phyloP scores from a whole-genome alignment of 2,797 vertebrate genomes.

The Neosalanx taihuensis region DNA sequence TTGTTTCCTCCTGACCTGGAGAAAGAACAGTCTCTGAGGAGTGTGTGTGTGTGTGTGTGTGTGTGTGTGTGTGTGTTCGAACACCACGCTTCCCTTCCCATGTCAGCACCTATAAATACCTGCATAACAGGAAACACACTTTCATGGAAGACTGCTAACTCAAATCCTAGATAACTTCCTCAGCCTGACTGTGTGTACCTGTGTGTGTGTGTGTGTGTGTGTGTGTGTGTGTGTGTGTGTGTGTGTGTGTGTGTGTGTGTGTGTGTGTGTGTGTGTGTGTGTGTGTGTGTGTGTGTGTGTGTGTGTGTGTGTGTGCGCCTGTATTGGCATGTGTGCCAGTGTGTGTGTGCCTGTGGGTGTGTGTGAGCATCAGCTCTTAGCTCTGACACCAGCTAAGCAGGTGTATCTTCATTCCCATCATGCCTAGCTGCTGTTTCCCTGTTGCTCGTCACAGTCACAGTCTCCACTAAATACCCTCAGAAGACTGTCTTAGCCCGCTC shows the following conservation, averaged over 20 bases:
- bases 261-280: constrained; percentile 8
- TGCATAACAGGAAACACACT: constrained; percentile 53
- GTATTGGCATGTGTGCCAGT: neutral
- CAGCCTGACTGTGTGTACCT: neutral
- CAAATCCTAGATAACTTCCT: constrained; percentile 36
- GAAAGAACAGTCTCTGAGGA: constrained; percentile 43
- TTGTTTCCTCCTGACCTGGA: constrained; percentile 46
- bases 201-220: constrained; percentile 16
- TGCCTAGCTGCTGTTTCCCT: neutral
- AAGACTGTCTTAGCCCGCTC: neutral
- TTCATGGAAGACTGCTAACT: constrained; percentile 36
- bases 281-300: constrained; percentile 2
- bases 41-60: too few species aligned
- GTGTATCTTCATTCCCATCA: constrained; percentile 40
- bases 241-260: constrained; percentile 1
- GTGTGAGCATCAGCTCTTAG: constrained; percentile 15
- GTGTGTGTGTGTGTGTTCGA: constrained; percentile 47
- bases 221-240: constrained; percentile 10
- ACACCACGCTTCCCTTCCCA: constrained; percentile 59
- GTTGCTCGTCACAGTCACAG: too few species aligned
- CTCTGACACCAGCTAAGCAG: constrained; percentile 29
- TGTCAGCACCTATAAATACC: constrained; percentile 55
- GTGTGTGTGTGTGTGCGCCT: neutral
- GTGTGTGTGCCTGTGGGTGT: neutral
- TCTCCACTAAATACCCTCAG: too few species aligned